Evolutionary conservation across 2,113 vertebrate genomes (phyloP), one percentile per base, ranked within the genome.

Genomic region (Myxocyprinus asiaticus): DNA sequence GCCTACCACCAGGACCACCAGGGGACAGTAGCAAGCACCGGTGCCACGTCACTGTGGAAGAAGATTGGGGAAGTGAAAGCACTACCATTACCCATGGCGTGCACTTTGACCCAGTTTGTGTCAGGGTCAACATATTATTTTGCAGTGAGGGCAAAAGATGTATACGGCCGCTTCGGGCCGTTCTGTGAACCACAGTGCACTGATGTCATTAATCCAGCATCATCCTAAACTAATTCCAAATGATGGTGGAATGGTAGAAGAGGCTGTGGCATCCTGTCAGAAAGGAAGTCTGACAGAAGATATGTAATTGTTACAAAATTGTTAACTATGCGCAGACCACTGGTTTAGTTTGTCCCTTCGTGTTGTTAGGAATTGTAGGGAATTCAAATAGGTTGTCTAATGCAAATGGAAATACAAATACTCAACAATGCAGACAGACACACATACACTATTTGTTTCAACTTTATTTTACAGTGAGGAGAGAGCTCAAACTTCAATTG

Each of bases 151-250:
- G 96, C 96, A 85, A 98, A 96, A 89, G 98, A 99, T 86, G 89
- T 98, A 77, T 96, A 95, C n/a, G 96, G 97, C 67, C 96, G 98
- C 63, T 99, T 96, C 81, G 97, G 97, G 87, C 90, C 94, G 22
- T 99, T 99, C 91, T 99, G 98, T 86, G 97, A 98, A 86, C 97
- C 98, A 15, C 98, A 99, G 91, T 99, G 97, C 87, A 98, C 98
- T 73, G 97, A 98, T 81, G 96, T 98, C 74, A 96, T 98, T 81
- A 94, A 90, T 87, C 70, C 84, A 55, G 53, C 62, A 76, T 85
- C 90, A 7, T 90, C 87, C 80, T 94, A 87, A 93, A 67, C 44
- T 53, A 11, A 33, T n/a, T 62, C 65, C 12, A 10, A 22, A 14
- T 42, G 4, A 43, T 51, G 42, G 67, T 50, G 48, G 47, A 73